A percentile compares a stretch with the other conserved stretches of the same genome.
These are phyloP conservation scores for Hyalella azteca DNA, from an alignment of 2,888 invertebrate genomes.

Conservation along the genomic window DNA sequence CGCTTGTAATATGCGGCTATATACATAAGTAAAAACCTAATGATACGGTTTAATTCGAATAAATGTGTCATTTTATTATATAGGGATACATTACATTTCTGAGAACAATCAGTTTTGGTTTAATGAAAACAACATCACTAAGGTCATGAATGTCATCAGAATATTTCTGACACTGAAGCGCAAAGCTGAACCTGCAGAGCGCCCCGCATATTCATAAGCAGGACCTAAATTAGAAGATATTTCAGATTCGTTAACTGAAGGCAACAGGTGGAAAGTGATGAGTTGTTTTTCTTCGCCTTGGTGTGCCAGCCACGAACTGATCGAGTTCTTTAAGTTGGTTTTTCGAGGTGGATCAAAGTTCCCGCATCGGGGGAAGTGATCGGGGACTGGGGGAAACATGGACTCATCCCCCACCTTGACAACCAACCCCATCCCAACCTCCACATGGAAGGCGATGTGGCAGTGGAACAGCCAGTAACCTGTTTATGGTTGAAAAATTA, in stretches of 20 bases:
- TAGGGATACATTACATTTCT: too few relatives aligned
- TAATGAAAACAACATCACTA: too few relatives aligned
- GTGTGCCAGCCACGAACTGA: conserved; percentile 8
- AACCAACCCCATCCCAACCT: conserved; percentile 85
- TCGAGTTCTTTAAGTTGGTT: conserved; percentile 68
- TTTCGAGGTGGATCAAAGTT: conserved; percentile 78
- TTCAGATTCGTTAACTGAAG: background rate
- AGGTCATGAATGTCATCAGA: too few relatives aligned
- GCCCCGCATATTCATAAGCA: too few relatives aligned
- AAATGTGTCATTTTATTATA: too few relatives aligned
- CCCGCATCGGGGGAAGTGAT: conserved; percentile 69
- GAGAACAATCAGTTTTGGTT: too few relatives aligned
- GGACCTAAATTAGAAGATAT: background rate
- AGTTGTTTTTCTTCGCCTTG: background rate
- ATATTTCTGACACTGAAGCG: too few relatives aligned
- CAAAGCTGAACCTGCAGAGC: too few relatives aligned
- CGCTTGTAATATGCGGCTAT: too few relatives aligned
- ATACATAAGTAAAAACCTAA: too few relatives aligned
- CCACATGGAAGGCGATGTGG: conserved; percentile 89
- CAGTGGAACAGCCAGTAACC: conserved; percentile 94
- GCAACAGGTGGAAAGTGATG: background rate
- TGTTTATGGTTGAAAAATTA: too few relatives aligned
- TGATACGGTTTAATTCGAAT: too few relatives aligned
- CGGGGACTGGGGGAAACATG: conserved; percentile 63
- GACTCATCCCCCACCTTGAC: conserved; percentile 73